Conservation (phyloP, 1,140 invertebrate genomes). For the Araneus ventricosus region DNA sequence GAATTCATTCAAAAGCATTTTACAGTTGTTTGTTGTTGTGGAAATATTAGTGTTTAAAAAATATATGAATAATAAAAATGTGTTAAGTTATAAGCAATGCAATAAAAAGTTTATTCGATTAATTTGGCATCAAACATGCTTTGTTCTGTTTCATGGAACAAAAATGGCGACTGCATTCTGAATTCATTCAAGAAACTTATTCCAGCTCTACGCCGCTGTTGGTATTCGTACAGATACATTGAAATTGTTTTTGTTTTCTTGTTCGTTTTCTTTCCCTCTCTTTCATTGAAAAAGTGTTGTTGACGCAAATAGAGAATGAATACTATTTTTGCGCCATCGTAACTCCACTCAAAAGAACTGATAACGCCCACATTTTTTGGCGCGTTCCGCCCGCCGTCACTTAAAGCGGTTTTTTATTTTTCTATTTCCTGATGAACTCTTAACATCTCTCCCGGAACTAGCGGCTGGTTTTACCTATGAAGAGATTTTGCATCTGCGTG, state of each 20-base stretch:
- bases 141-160: too few relatives aligned
- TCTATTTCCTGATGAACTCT: conserved; percentile 42
- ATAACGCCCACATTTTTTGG: conserved; percentile 59
- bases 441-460: conserved; percentile 47
- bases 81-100: too few relatives aligned
- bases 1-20: too few relatives aligned
- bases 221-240: conserved; percentile 19
- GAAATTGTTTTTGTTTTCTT: conserved; percentile 20
- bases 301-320: conserved; percentile 67
- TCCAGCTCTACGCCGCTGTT: not conserved
- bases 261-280: not conserved
- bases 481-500: conserved; percentile 29
- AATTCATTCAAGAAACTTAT: conserved; percentile 1
- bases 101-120: too few relatives aligned
- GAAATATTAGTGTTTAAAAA: too few relatives aligned
- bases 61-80: too few relatives aligned
- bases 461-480: conserved; percentile 42
- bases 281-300: conserved; percentile 58
- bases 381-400: not conserved
- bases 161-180: not conserved
- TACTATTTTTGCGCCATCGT: conserved; percentile 47
- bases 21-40: too few relatives aligned
- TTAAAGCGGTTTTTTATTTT: not conserved
- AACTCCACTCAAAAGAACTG: conserved; percentile 40
- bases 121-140: too few relatives aligned